These are phyloP conservation scores for Nomia melanderi DNA, from an alignment of 1,140 invertebrate genomes.

Conservation along the genomic window DNA sequence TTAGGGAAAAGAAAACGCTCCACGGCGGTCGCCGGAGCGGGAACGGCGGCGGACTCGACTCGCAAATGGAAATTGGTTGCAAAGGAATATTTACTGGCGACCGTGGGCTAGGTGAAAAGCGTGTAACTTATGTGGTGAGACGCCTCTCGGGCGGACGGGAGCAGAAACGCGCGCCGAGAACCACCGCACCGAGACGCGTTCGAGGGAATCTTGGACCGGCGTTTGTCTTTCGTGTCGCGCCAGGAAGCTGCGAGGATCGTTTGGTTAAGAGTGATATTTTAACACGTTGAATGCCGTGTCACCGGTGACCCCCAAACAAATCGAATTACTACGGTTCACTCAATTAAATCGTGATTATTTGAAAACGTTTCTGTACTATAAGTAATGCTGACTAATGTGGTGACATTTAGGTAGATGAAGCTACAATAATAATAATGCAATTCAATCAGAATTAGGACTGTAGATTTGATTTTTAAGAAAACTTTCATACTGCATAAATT, in stretches of 20 bases:
- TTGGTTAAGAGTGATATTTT: too few relatives aligned
- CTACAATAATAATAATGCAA: too few relatives aligned
- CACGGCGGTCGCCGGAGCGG: background rate
- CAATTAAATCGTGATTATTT: too few relatives aligned
- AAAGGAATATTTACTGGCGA: slow-evolving; percentile 60
- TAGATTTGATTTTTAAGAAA: too few relatives aligned
- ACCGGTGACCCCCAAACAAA: too few relatives aligned
- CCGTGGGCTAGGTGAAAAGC: slow-evolving; percentile 52
- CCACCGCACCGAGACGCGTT: background rate
- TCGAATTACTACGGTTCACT: too few relatives aligned
- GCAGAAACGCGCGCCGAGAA: slow-evolving; percentile 41
- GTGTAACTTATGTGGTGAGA: slow-evolving; percentile 54
- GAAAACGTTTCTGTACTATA: too few relatives aligned
- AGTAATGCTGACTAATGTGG: too few relatives aligned
- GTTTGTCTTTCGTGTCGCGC: background rate
- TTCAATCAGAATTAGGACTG: too few relatives aligned
- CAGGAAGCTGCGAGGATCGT: background rate
- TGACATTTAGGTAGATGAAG: too few relatives aligned
- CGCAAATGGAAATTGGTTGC: slow-evolving; percentile 63
- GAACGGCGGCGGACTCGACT: slow-evolving; percentile 10
- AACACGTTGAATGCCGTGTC: too few relatives aligned
- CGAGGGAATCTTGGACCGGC: background rate
- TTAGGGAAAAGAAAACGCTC: slow-evolving; percentile 1
- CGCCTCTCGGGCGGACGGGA: slow-evolving; percentile 29
- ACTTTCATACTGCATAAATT: too few relatives aligned